Base-by-base conservation (phyloP, 1,140 invertebrate genomes). In the Limonius californicus region DNA sequence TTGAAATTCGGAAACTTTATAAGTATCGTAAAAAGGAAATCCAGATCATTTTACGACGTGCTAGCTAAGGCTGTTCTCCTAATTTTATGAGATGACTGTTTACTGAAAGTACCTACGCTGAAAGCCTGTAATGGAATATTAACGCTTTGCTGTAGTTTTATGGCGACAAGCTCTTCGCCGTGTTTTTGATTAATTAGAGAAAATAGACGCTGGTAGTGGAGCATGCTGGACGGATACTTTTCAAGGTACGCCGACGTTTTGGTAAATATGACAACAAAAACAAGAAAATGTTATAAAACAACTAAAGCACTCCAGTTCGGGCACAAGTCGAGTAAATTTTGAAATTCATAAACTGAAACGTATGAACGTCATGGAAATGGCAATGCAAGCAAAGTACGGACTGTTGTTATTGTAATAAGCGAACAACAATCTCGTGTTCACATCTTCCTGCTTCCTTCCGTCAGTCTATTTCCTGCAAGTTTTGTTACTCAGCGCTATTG, bases 351-450 rank as follows among this genome's bases (percentile, higher is more conserved):
- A 12, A 39, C 2, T n/a, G 35, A 12, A 39, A 39, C 8, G n/a
- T 39, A 39, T 39, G 23, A 27, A 9, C 9, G 3, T 27, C 23
- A 27, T 27, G 9, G 23, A 39, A 39, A 39, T 12, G n/a, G 35
- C 35, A 39, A 39, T 39, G n/a, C 23, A 14, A 39, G 11, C 35
- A 39, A 60, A 45, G 19, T 21, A 53, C 12, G 18, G 16, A 19
- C 47, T 27, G 32, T 61, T 55, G 50, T 61, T 61, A 61, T 61
- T 61, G 32, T 61, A 65, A 65, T 65, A 65, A 65, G 43, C 59
- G 58, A 61, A 61, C 63, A 57, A 54, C 59, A 56, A 61, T 65
- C 57, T 56, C 16, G 16, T 54, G 58, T 61, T 45, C 11, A 27
- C 58, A 53, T 65, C 54, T 65, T 61, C 63, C 59, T 61, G 58